Conservation (phyloP, 2,113 vertebrate genomes). For the Circaetus gallicus region DNA sequence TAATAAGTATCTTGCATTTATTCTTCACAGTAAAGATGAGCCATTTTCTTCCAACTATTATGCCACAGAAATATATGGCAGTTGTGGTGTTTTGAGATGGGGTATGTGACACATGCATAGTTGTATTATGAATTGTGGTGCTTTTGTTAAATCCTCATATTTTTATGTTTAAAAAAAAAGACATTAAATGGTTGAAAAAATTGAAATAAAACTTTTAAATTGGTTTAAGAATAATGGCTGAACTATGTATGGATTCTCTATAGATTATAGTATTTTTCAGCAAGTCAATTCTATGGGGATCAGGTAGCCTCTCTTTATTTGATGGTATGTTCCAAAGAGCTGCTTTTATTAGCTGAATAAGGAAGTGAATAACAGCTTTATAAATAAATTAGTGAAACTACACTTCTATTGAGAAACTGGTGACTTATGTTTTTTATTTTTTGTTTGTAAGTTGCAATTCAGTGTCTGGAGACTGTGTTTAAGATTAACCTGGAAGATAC, state of each 20-base stretch:
- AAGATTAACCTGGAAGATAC: slow-evolving; percentile 90
- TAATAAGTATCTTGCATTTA: background rate
- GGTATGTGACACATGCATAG: background rate
- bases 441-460: slow-evolving; percentile 86
- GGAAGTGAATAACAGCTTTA: background rate
- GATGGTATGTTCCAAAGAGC: background rate
- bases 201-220: background rate
- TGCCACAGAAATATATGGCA: background rate
- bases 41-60: background rate
- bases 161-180: background rate
- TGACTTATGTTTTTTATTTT: background rate
- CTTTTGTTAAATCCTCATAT: background rate
- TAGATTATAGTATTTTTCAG: background rate
- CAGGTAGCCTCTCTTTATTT: background rate
- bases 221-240: background rate
- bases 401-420: background rate
- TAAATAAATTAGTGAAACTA: background rate
- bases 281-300: background rate
- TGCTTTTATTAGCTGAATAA: background rate
- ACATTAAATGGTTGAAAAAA: background rate
- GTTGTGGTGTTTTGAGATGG: background rate
- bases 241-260: background rate
- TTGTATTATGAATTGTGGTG: background rate
- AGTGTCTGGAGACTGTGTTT: slow-evolving; percentile 97
- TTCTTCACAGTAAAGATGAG: background rate